Conservation (phyloP, 2,888 invertebrate species). For the Sipha maydis region DNA sequence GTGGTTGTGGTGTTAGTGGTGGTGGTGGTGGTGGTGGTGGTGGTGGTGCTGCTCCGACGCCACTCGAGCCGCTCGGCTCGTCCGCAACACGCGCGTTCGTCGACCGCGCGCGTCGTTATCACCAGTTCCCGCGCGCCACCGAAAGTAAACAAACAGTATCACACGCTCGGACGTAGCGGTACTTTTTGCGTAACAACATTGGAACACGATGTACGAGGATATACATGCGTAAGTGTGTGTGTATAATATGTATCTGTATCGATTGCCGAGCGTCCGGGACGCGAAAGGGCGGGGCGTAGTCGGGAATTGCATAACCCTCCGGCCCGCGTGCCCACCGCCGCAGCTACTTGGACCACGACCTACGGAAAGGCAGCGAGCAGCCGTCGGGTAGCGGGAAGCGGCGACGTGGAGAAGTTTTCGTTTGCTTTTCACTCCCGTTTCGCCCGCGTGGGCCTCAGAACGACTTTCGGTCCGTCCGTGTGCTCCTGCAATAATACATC, state of each 20-base stretch:
- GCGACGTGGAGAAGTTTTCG: background rate
- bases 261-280: slow-evolving; percentile 52
- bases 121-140: background rate
- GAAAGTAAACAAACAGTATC: background rate
- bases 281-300: slow-evolving; percentile 48
- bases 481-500: too few relatives aligned
- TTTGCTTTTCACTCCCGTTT: too few relatives aligned
- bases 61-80: too few relatives aligned
- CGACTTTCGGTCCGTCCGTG: too few relatives aligned
- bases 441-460: too few relatives aligned
- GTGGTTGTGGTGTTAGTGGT: too few relatives aligned
- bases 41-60: too few relatives aligned
- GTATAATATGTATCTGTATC: slow-evolving; percentile 38
- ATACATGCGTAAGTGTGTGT: too few relatives aligned
- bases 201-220: background rate
- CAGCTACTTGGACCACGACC: background rate
- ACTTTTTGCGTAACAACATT: too few relatives aligned
- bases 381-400: background rate
- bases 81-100: too few relatives aligned
- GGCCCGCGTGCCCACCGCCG: background rate
- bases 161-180: background rate
- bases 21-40: too few relatives aligned
- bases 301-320: slow-evolving; percentile 27
- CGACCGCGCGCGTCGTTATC: background rate
- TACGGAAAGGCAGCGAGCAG: background rate